Base-by-base conservation (phyloP, 2,797 vertebrate genomes). In the Heliangelus exortis region DNA sequence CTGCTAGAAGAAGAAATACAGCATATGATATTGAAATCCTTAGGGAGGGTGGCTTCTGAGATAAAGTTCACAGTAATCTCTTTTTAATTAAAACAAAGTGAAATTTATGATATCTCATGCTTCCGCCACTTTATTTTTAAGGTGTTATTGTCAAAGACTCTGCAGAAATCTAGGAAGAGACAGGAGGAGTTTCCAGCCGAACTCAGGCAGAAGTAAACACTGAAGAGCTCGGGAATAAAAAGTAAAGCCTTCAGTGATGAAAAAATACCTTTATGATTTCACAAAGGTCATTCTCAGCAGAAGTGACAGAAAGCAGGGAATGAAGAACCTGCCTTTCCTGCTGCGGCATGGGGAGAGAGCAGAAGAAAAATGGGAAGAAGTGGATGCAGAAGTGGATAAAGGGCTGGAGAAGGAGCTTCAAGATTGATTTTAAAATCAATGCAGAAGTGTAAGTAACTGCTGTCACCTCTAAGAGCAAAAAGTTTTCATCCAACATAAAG, bases 81-180 rank as follows among this genome's bases (percentile, higher is more conserved):
- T 88, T 81, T 45, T 93, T 96, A 90, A 93, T 95, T 96, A 93
- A 95, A 95, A 90, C 29, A 86, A 96, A 97, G 93, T 89, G 17
- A 96, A 96, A 85, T 67, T 90, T 95, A 89, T 51, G 23, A 47
- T 71, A 88, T 84, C 80, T 85, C 57, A 67, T 95, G 87, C 91
- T 50, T n/a, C 28, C 0, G 1, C 15, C 54, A 62, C 66, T 93
- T 96, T 65, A 68, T 90, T 94, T 79, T 91, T 63, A 90, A 91
- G 76, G 91, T 84, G 67, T 91, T 62, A 93, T 68, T 89, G 75
- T 76, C 73, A 92, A 68, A 72, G 43, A 47, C 65, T 54, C 34
- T 74, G 21, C 33, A 92, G 47, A 84, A 85, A 93, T 43, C 2
- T 43, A 79, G 53, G 28, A 90, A 84, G 34, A 92, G 45, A 62